Evolutionary conservation across 1,140 invertebrate genomes (phyloP), one percentile per base, ranked within the genome.

Genomic region (Drosophila varians): DNA sequence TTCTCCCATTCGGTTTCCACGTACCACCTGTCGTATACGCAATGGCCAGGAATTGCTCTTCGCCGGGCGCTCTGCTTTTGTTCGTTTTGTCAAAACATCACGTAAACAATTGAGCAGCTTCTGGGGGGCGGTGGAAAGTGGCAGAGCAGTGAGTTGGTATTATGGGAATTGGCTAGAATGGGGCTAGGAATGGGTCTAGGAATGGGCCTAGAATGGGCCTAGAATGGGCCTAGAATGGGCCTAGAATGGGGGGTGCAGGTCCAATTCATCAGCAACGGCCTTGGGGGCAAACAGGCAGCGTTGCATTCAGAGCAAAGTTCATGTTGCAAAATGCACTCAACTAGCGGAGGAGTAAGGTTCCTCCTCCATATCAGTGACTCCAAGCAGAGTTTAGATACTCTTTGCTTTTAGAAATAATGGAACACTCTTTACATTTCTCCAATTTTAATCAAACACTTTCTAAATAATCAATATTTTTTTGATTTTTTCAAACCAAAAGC

Each of bases 41-140:
- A 84, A 86, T 68, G 46, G 28, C 66, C 77, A 48, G 58, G 69
- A 66, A 66, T 53, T 66, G 62, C 65, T 65, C 45, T 64, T 65
- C 38, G n/a, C 21, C 12, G 6, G n/a, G 36, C 34, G 42, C 25
- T 34, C 40, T 40, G 48, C 43, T 82, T 74, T 74, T 80, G 74
- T 66, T 76, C 70, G 84, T 84, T 84, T 84, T 72, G 71, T 53
- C 73, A 47, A 86, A 86, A 86, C 76, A 80, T 80, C 80, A 86
- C 80, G 80, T 86, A 86, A 86, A 87, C 80, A 86, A 86, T 86
- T 87, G 80, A 77, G 82, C 82, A 86, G 71, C 80, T 69, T 60
- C 60, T 72, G 42, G 43, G 42, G 43, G 47, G n/a, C n/a, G n/a
- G n/a, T n/a, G n/a, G 51, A 23, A 25, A 45, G 43, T 58, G 25